A percentile compares a stretch with the other conserved stretches of the same genome.
These are phyloP conservation scores for Armadillidium nasatum DNA, from an alignment of 1,140 invertebrate genomes.

Conservation along the genomic window DNA sequence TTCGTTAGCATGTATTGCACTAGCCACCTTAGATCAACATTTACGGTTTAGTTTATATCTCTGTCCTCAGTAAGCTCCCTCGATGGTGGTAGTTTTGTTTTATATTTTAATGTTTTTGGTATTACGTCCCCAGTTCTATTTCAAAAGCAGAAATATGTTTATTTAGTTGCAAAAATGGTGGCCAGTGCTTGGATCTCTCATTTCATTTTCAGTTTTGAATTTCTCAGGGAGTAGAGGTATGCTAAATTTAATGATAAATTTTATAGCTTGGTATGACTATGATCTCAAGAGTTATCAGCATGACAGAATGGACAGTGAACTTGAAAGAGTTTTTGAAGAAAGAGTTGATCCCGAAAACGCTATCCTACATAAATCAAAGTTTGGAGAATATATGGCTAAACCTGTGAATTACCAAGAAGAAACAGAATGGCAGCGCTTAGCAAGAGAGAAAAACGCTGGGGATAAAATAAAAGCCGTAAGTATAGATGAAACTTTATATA, in stretches of 20 bases:
- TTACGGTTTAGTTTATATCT: too few relatives aligned
- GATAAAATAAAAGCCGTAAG: slow-evolving; percentile 69
- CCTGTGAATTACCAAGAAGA: slow-evolving; percentile 62
- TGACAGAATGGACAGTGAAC: slow-evolving; percentile 74
- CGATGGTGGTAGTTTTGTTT: too few relatives aligned
- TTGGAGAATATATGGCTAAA: slow-evolving; percentile 55
- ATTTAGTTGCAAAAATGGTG: neutral
- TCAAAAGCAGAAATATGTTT: too few relatives aligned
- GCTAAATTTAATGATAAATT: slow-evolving; percentile 34
- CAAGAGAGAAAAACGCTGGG: slow-evolving; percentile 72
- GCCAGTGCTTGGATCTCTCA: neutral
- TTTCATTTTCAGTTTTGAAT: slow-evolving; percentile 3
- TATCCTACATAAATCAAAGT: slow-evolving; percentile 45
- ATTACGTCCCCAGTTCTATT: too few relatives aligned
- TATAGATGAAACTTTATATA: neutral
- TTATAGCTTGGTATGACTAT: slow-evolving; percentile 85
- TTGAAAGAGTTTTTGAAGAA: slow-evolving; percentile 81
- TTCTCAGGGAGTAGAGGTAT: slow-evolving; percentile 12
- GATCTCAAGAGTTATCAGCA: slow-evolving; percentile 77
- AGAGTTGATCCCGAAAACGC: slow-evolving; percentile 57
- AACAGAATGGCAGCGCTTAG: slow-evolving; percentile 76
- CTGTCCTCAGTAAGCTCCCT: too few relatives aligned
- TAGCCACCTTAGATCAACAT: too few relatives aligned
- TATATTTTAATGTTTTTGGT: too few relatives aligned
- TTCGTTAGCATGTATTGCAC: too few relatives aligned